Evolutionary conservation across 1,140 invertebrate genomes (phyloP).

Genomic region (Antheraea pernyi): DNA sequence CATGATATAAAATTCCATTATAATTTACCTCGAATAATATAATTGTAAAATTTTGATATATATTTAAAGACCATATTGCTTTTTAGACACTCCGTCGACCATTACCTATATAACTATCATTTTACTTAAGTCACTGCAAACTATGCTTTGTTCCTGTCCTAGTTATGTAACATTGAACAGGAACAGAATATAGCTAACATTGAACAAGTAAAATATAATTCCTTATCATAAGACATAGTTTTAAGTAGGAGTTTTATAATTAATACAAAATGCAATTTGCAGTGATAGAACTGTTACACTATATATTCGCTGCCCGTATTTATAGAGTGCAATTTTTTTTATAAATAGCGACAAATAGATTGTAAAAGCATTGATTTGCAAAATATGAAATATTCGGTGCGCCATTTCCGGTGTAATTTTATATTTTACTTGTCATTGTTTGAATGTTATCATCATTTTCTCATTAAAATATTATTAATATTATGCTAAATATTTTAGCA

Average conservation of each 20-base stretch:
- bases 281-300: constrained; percentile 74
- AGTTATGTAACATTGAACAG: background rate
- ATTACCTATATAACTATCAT: background rate
- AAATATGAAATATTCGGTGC: constrained; percentile 50
- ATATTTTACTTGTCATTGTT: constrained; percentile 67
- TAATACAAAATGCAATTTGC: constrained; percentile 66
- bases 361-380: constrained; percentile 53
- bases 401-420: constrained; percentile 31
- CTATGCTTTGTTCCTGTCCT: constrained; percentile 15
- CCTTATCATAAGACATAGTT: constrained; percentile 45
- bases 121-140: constrained; percentile 8
- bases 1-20: constrained; percentile 33
- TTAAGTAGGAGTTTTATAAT: constrained; percentile 76
- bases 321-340: constrained; percentile 78
- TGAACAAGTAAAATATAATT: constrained; percentile 19
- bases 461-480: constrained; percentile 78
- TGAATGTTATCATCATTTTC: constrained; percentile 77
- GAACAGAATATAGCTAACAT: constrained; percentile 7
- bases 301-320: constrained; percentile 73
- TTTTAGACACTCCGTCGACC: constrained; percentile 60
- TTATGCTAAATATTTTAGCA: constrained; percentile 79
- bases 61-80: constrained; percentile 52
- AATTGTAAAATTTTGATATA: constrained; percentile 36
- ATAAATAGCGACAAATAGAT: constrained; percentile 73
- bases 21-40: constrained; percentile 42